Base-by-base conservation (phyloP, 2,113 vertebrate species). In the Neotragus moschatus region DNA sequence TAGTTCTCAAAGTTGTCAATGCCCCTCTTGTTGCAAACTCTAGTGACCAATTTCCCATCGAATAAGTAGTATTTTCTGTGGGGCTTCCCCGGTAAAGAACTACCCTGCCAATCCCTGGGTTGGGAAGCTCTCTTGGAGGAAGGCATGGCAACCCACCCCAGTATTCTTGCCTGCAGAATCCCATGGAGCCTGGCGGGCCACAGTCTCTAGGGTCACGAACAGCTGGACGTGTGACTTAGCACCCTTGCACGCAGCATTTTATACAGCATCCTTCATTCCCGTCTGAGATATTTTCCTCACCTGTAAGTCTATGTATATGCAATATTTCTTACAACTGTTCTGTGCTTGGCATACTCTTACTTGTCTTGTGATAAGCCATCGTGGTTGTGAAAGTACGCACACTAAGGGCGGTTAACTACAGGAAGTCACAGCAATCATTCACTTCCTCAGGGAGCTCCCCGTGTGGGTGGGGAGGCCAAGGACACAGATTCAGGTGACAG, bases 401-500 rank as follows among this genome's bases (percentile, higher is more conserved):
- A 23, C 16, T 16, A 39, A 90, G 25, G 86, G 30, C 5, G 0
- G 1, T 6, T 47, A 49, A 63, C 14, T 26, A 26, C 2, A 85
- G 81, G 19, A 85, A 56, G 39, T 11, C 25, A 6, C 30, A 28
- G 7, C 25, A 3, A 75, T 26, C 12, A 3, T 43, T 30, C 11
- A 4, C 23, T 21, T 56, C 75, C 60, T 70, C 14, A 1, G 36
- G 21, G 58, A 80, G 47, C 6, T 4, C 70, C n/a, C 25, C 0
- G 0, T 30, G 30, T 63, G 47, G 55, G 13, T 53, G 26, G 19
- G 56, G 55, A 79, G n/a, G 49, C 3, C 15, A 33, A 19, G 56
- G 26, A 8, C 11, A 7, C 8, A 19, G 11, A 14, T 7, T 15
- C 16, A 51, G 21, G 3, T 7, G 12, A 3, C 0, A 16, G 7